These are phyloP conservation scores for Tetramorium parvispinum DNA, from an alignment of 1,140 invertebrate genomes.

Conservation along the genomic window DNA sequence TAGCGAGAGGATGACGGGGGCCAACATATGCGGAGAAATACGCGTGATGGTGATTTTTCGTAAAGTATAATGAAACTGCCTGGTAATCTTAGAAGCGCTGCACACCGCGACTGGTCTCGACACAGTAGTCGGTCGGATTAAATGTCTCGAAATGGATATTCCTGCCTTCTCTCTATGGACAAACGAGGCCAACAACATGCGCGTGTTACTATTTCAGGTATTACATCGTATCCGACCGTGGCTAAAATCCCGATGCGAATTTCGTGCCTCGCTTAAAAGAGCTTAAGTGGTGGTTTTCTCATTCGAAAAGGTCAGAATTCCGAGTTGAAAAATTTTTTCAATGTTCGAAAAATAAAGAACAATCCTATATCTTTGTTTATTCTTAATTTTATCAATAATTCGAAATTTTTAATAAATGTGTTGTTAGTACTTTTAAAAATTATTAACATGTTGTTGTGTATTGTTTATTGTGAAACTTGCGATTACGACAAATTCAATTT, in stretches of 20 bases:
- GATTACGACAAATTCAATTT: not conserved
- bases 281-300: conserved; percentile 6
- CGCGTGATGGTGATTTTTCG: conserved; percentile 63
- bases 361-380: not conserved
- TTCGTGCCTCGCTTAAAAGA: conserved; percentile 73
- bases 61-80: conserved; percentile 79
- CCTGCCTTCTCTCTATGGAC: conserved; percentile 62
- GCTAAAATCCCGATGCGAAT: conserved; percentile 72
- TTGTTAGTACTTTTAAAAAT: conserved; percentile 17
- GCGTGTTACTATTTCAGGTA: conserved; percentile 82
- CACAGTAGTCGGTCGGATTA: conserved; percentile 78
- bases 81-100: conserved; percentile 82
- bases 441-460: not conserved
- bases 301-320: conserved; percentile 2
- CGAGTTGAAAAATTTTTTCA: not conserved
- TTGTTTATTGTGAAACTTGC: not conserved
- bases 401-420: not conserved
- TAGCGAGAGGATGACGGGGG: not conserved
- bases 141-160: conserved; percentile 84
- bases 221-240: conserved; percentile 68
- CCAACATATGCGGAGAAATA: conserved; percentile 19
- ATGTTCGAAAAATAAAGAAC: not conserved
- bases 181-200: conserved; percentile 73
- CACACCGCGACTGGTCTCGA: conserved; percentile 73
- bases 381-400: not conserved